These are phyloP conservation scores for Seira ritae DNA, from an alignment of 2,888 invertebrate species.

Conservation along the genomic window DNA sequence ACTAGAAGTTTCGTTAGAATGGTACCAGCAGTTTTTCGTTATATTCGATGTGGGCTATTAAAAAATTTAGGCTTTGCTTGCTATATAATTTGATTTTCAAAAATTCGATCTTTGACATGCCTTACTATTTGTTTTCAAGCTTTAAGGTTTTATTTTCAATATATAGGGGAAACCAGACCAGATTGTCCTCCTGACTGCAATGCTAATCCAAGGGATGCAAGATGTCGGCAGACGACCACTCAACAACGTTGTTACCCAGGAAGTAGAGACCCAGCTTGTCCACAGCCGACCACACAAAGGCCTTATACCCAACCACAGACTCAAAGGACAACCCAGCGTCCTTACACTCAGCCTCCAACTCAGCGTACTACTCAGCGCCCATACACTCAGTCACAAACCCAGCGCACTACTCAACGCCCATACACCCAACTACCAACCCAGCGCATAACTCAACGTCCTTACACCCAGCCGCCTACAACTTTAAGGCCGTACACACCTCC, in stretches of 20 bases:
- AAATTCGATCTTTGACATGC: neutral
- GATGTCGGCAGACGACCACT: neutral
- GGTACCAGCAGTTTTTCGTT: too few relatives aligned
- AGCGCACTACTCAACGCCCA: neutral
- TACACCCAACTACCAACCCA: neutral
- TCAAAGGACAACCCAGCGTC: too few relatives aligned
- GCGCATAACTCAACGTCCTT: too few relatives aligned
- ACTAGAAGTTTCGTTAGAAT: too few relatives aligned
- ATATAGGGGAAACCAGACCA: slow-evolving; percentile 28
- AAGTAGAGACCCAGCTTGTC: slow-evolving; percentile 12
- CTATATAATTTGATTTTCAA: neutral
- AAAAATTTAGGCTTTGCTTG: too few relatives aligned
- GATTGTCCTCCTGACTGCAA: slow-evolving; percentile 38
- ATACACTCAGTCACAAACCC: too few relatives aligned
- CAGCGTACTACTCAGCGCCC: too few relatives aligned
- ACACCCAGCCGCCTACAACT: neutral
- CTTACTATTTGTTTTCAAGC: neutral
- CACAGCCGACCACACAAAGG: slow-evolving; percentile 7
- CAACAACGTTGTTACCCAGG: slow-evolving; percentile 30
- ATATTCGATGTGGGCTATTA: too few relatives aligned
- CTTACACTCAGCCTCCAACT: too few relatives aligned
- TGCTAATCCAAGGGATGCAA: slow-evolving; percentile 5
- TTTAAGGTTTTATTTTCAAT: too few relatives aligned
- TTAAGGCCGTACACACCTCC: neutral
- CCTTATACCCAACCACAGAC: too few relatives aligned